These are phyloP conservation scores for Dryobota labecula DNA, from an alignment of 2,888 invertebrate species.

Conservation along the genomic window DNA sequence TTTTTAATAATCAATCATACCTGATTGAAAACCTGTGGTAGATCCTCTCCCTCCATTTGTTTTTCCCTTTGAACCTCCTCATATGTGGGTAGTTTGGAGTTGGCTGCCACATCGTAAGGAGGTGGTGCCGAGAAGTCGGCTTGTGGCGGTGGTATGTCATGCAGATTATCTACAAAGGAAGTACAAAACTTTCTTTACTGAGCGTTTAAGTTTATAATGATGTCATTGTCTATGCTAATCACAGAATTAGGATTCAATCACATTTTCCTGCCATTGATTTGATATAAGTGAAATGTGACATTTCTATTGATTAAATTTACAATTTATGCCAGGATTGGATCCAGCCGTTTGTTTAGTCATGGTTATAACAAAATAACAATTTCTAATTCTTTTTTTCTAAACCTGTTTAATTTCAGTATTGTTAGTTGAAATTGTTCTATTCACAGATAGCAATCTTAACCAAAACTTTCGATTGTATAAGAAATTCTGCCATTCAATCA, in stretches of 20 bases:
- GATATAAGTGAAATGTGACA: slow-evolving; percentile 12
- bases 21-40: slow-evolving; percentile 78
- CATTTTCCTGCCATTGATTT: slow-evolving; percentile 34
- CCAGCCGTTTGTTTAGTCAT: not conserved
- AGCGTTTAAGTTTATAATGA: slow-evolving; percentile 3
- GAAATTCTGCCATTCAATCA: slow-evolving; percentile 11
- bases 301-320: slow-evolving; percentile 12
- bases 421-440: not conserved
- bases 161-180: slow-evolving; percentile 75
- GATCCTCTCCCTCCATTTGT: slow-evolving; percentile 93
- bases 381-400: not conserved
- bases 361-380: not conserved
- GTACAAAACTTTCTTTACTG: not conserved
- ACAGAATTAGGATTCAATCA: slow-evolving; percentile 24
- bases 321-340: not conserved
- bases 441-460: slow-evolving; percentile 1
- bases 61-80: slow-evolving; percentile 98
- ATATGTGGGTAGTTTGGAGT: slow-evolving; percentile 96
- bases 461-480: slow-evolving; percentile 5
- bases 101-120: slow-evolving; percentile 95
- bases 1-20: not conserved
- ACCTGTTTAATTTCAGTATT: not conserved
- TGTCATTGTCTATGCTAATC: slow-evolving; percentile 23
- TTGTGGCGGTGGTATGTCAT: slow-evolving; percentile 95
- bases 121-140: slow-evolving; percentile 96